These are phyloP conservation scores for Uropsilus gracilis DNA, from an alignment of 2,113 vertebrate genomes.

Conservation along the genomic window DNA sequence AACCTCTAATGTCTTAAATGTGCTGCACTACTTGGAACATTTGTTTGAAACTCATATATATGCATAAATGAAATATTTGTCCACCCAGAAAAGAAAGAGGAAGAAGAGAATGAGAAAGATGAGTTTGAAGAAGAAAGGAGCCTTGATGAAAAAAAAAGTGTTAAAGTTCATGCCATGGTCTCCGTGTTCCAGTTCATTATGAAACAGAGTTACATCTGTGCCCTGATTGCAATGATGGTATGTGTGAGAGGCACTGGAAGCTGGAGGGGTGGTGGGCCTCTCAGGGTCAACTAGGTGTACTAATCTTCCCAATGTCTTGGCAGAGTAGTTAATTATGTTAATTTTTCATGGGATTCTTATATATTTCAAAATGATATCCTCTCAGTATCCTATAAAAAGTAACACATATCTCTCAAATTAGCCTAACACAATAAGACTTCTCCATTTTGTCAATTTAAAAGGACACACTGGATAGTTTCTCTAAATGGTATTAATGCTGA, in stretches of 20 bases:
- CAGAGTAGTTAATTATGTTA: not conserved
- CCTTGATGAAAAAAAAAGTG: conserved; percentile 85
- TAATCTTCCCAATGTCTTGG: not conserved
- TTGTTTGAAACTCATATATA: not conserved
- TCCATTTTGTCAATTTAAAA: not conserved
- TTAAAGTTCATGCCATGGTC: conserved; percentile 89
- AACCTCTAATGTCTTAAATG: not conserved
- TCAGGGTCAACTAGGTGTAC: not conserved
- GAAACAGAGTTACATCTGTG: conserved; percentile 99
- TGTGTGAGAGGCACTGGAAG: conserved; percentile 58
- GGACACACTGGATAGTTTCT: not conserved
- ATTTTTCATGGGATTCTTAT: conserved; percentile 48
- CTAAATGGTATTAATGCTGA: not conserved
- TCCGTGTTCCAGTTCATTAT: conserved; percentile 96
- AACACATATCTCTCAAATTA: not conserved
- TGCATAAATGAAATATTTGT: conserved; percentile 63
- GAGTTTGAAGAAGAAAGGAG: conserved; percentile 80
- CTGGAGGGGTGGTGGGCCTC: rapidly evolving
- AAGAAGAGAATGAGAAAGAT: conserved; percentile 83
- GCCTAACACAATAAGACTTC: not conserved
- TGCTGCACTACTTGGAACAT: too few relatives aligned
- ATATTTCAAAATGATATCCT: conserved; percentile 1
- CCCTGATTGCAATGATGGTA: conserved; percentile 99
- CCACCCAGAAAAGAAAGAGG: conserved; percentile 87
- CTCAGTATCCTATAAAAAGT: not conserved